Conservation (phyloP, 2,888 invertebrate species). For the Drosophila anceps region DNA sequence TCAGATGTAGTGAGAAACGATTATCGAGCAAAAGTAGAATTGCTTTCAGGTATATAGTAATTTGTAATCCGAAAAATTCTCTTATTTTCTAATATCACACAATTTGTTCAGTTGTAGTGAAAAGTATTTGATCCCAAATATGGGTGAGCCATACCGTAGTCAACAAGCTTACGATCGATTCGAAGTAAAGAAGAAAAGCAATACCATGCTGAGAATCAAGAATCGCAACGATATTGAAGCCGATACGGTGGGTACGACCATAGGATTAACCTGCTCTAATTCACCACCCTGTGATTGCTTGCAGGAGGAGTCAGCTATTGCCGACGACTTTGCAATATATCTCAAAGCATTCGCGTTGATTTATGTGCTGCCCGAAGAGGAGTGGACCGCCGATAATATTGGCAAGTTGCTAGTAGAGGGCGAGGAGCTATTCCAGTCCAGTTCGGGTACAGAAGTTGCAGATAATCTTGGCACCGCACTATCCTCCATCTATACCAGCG, state of each 20-base stretch:
- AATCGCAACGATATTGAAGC: constrained; percentile 11
- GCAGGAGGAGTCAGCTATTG: constrained; percentile 19
- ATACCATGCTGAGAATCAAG: not conserved
- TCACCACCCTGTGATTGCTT: constrained; percentile 3
- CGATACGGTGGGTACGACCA: constrained; percentile 35
- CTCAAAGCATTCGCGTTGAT: constrained; percentile 81
- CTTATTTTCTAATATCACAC: not conserved
- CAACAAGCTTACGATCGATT: not conserved
- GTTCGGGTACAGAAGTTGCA: constrained; percentile 19
- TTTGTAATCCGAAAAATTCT: not conserved
- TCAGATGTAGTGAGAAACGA: constrained; percentile 4
- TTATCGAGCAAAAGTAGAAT: constrained; percentile 5
- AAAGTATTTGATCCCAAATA: constrained; percentile 11
- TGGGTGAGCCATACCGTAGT: not conserved
- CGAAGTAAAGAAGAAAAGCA: not conserved
- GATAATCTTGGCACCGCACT: constrained; percentile 15
- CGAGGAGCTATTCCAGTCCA: constrained; percentile 45
- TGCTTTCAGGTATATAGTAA: constrained; percentile 8
- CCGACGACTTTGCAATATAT: constrained; percentile 69
- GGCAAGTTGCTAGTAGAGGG: constrained; percentile 79
- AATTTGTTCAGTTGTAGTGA: not conserved
- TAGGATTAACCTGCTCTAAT: constrained; percentile 39
- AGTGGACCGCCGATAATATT: constrained; percentile 77
- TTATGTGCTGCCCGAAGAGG: constrained; percentile 78
- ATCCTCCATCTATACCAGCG: constrained; percentile 41